Base-by-base conservation (phyloP, 2,113 vertebrate genomes). In the Festucalex cinctus region DNA sequence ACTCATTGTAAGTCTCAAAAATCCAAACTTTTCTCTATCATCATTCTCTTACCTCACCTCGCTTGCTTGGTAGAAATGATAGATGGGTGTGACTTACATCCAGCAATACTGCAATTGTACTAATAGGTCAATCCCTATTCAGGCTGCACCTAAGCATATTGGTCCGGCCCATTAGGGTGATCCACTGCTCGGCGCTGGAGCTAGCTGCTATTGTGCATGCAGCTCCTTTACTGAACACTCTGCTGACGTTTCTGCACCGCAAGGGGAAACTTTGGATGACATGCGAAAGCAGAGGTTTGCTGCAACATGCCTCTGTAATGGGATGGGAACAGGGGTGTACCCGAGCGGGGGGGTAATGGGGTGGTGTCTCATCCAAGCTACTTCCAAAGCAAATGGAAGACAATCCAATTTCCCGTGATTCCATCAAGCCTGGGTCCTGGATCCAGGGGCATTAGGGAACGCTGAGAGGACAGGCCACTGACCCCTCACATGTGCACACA, bases 341-440 rank as follows among this genome's bases (percentile, higher is more conserved):
- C n/a, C 85, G 74, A 51, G 68, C 35, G 37, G 28, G 12, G 57
- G 53, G 13, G 12, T 58, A 59, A 46, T 54, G 46, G 68, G 44
- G 28, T n/a, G 51, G 81, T 66, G 78, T 82, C 70, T 86, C 73
- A 66, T 92, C 88, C 88, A 90, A 77, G 91, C 93, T 92, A 93
- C 92, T 92, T 94, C 92, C 90, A 94, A 93, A 94, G 93, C 93
- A 98, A 97, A 96, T 97, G 93, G 94, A 93, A 91, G 86, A 95
- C 94, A 98, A 98, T 98, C 95, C 95, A 98, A 98, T 98, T 98
- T 98, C 77, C 92, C 91, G 90, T 94, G 94, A 96, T 96, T 96
- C 94, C 93, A 96, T 97, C 95, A 97, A 94, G 93, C 90, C 82
- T 80, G 65, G 53, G 26, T 83, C 82, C 83, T 77, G 91, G 91